A percentile compares a stretch with the other conserved stretches of the same genome.
phyloP scores from a whole-genome alignment of 2,888 invertebrate species.

The Nymphalis c-album region DNA sequence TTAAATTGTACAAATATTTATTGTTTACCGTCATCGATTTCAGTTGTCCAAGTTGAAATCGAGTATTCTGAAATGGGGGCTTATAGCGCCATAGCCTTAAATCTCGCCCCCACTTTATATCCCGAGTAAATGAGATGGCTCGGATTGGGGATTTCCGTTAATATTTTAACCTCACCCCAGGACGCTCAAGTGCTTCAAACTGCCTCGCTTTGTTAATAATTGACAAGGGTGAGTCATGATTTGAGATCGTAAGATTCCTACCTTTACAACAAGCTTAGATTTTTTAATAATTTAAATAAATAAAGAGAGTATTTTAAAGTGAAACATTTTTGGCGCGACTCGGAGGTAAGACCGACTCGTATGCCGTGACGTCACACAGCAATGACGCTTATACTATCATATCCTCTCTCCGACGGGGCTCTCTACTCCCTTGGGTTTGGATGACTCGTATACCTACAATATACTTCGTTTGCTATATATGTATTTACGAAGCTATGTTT shows the following conservation, averaged over 20 bases:
- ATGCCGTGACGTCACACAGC: too few species aligned
- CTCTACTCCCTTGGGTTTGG: too few species aligned
- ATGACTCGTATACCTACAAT: too few species aligned
- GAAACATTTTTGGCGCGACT: too few species aligned
- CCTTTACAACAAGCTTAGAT: not conserved
- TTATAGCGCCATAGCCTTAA: not conserved
- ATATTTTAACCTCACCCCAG: constrained; percentile 14
- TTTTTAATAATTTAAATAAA: not conserved
- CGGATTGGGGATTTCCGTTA: constrained; percentile 26
- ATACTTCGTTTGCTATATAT: too few species aligned
- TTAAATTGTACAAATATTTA: not conserved
- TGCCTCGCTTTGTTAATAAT: not conserved
- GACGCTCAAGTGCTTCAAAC: not conserved
- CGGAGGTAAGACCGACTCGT: too few species aligned
- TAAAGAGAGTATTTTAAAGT: not conserved
- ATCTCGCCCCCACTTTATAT: not conserved
- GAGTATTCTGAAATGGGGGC: not conserved
- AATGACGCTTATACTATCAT: too few species aligned
- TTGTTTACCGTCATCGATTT: not conserved
- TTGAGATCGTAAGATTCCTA: not conserved
- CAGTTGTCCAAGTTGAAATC: not conserved
- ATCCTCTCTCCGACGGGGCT: too few species aligned
- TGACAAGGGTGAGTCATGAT: not conserved
- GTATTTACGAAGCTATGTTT: too few species aligned
- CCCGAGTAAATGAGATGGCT: constrained; percentile 22